Base-by-base conservation (phyloP, 2,113 vertebrate genomes). In the Nothocercus julius region DNA sequence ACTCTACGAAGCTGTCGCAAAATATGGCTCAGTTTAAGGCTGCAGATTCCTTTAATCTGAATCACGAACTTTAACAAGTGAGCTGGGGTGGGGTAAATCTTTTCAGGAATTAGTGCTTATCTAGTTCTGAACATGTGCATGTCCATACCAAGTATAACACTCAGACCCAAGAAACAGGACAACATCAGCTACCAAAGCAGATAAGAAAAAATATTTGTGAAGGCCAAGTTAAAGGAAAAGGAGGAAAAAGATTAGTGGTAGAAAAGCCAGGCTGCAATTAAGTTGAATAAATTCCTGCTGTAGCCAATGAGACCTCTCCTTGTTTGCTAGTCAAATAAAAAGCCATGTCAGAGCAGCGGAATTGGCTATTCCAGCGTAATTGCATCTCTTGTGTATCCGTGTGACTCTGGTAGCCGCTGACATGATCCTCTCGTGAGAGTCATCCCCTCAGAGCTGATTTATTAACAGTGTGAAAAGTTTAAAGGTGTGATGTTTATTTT, bases 331-430 rank as follows among this genome's bases (percentile, higher is more conserved):
- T 90, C 87, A 94, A 95, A 94, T 95, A 95, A 95, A 88, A 95
- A 95, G 85, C 73, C 1, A 1, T 95, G 91, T 80, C 95, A 87
- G 93, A 83, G 75, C 79, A 63, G 79, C 36, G 38, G 91, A 91
- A 87, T 91, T 91, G 91, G 82, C 93, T 92, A 59, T 91, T 95
- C 51, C 11, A 36, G 87, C 51, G 1, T 97, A 97, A 97, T 95
- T 97, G 91, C 93, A 94, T 95, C 95, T 97, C 95, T 62, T 92
- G 93, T 97, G 96, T 72, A 44, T 96, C 90, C 87, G 73, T 83
- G 94, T 82, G 90, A 66, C 85, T 93, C 73, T 83, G 93, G 79
- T 91, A 90, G 82, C 82, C 87, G 81, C 79, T 92, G 92, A 38
- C 91, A 84, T 0, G 7, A 69, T 69, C 91, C 64, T 92, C 95